Base-by-base conservation (phyloP, 2,888 invertebrate genomes). In the Linnaemya vulpina region DNA sequence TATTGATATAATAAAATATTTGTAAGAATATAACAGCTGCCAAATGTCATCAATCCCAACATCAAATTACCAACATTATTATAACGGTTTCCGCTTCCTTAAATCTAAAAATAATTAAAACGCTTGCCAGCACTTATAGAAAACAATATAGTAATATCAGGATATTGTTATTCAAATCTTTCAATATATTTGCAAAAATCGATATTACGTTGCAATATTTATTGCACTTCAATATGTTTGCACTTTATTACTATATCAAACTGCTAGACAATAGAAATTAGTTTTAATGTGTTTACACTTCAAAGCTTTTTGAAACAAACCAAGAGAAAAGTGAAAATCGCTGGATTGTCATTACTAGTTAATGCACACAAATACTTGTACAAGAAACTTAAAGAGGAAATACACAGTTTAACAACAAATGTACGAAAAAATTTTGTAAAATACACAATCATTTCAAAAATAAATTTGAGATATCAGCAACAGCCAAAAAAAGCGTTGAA, bases 321-420 rank as follows among this genome's bases (percentile, higher is more conserved):
- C 17, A n/a, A 15, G 1, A 25, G 25, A 8, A 38, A 1, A 3
- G 43, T 1, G 1, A 46, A 60, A 74, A 74, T 11, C 73, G 49
- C 73, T 38, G 3, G 22, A 51, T 8, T 20, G 8, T 38, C 65
- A 58, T 17, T 22, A 74, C 71, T 71, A 15, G 10, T 22, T n/a
- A 22, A 67, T 11, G 70, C 13, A 73, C 35, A 46, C 53, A 77
- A 11, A 77, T 11, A 65, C 15, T 55, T 25, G 20, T 46, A 15
- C 13, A 5, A n/a, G n/a, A n/a, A n/a, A 9, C 15, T 13, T 35
- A 51, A 10, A 35, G 17, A 68, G 55, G 35, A 40, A 70, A 76
- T 71, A 43, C 49, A 65, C 43, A 81, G 68, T 60, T 62, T 51
- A 43, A 17, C n/a, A 67, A 55, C 49, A 46, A 11, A 49, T 30